Conservation (phyloP, 2,113 vertebrate species). For the Pedionomus torquatus region DNA sequence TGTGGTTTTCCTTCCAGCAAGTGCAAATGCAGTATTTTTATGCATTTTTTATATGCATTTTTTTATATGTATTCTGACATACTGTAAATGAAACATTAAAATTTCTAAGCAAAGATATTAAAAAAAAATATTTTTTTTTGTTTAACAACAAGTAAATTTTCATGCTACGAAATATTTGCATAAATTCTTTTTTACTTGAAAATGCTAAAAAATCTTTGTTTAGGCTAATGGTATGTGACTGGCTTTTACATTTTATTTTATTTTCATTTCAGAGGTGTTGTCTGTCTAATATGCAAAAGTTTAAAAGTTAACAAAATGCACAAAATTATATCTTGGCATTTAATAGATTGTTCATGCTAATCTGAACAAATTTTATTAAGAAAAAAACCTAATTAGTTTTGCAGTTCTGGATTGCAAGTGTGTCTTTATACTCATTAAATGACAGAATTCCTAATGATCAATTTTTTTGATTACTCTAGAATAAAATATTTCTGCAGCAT, state of each 20-base stretch:
- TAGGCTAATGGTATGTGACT: accelerated
- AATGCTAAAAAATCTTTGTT: not conserved
- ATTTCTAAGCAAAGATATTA: not conserved
- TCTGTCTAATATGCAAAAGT: not conserved
- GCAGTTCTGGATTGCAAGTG: not conserved
- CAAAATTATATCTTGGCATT: not conserved
- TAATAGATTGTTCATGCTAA: not conserved
- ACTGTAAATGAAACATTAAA: not conserved
- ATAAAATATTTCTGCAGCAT: not conserved
- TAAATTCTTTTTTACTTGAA: not conserved
- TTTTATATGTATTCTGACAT: not conserved
- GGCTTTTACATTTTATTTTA: accelerated
- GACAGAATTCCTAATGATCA: not conserved
- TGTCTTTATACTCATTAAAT: not conserved
- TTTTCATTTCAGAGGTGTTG: not conserved
- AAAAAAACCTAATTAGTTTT: not conserved
- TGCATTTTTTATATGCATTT: no score
- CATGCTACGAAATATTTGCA: not conserved
- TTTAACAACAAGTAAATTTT: not conserved
- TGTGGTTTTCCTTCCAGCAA: not conserved
- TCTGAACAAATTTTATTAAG: not conserved
- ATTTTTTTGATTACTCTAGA: not conserved
- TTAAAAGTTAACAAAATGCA: not conserved
- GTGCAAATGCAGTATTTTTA: not conserved
- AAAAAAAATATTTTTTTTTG: not conserved